A percentile compares a stretch with the other conserved stretches of the same genome.
phyloP scores from a whole-genome alignment of 2,888 invertebrate species.

The Adineta ricciae region DNA sequence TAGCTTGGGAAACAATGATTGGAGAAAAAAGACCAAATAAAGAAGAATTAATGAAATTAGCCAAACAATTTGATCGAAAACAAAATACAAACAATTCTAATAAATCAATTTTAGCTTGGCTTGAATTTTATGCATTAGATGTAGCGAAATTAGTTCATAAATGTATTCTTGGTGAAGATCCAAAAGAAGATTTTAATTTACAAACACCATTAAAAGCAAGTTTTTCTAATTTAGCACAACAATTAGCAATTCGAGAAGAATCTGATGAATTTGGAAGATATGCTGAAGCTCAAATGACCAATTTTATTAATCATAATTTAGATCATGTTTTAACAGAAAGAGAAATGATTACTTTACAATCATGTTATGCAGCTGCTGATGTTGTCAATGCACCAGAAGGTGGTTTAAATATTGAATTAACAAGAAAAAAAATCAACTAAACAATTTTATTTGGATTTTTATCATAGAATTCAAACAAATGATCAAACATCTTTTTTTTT shows the following conservation, averaged over 20 bases:
- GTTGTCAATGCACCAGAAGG: slow-evolving; percentile 9
- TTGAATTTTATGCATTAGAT: neutral
- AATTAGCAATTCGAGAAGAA: neutral
- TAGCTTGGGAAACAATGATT: neutral
- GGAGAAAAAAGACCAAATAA: neutral
- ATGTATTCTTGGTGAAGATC: neutral
- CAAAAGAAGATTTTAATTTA: neutral
- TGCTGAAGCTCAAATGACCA: neutral
- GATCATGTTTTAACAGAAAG: neutral
- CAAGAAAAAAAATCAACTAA: neutral
- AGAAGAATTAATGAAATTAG: neutral
- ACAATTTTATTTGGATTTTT: no score
- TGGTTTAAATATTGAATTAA: neutral
- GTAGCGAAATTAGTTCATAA: slow-evolving; percentile 7
- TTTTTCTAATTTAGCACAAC: neutral
- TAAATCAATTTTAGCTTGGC: neutral
- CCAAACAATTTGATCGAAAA: neutral
- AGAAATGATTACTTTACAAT: neutral
- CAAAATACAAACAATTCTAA: neutral
- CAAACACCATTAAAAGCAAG: neutral
- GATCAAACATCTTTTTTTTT: no score
- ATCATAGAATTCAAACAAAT: no score
- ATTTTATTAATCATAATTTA: slow-evolving; percentile 3
- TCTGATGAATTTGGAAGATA: neutral
- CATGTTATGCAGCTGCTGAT: slow-evolving; percentile 14